Evolutionary conservation across 2,888 invertebrate genomes (phyloP).

Genomic region (Sturmia bella): DNA sequence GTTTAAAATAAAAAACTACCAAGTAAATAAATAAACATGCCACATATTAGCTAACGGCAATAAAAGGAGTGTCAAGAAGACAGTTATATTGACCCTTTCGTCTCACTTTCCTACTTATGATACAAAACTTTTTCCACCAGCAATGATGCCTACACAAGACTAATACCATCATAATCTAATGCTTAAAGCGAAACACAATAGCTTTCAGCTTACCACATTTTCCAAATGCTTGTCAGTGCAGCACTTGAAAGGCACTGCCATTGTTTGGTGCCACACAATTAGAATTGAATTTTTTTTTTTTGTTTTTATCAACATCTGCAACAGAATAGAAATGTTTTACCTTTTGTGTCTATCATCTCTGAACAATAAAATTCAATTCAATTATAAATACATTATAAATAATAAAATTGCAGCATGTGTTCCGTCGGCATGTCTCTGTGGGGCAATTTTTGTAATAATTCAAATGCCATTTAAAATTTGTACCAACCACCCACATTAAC

Average conservation of each 20-base stretch:
- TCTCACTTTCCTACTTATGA: too few species aligned
- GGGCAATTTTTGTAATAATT: constrained; percentile 66
- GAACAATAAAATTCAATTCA: constrained; percentile 52
- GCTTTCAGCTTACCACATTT: not conserved
- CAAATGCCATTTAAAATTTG: constrained; percentile 51
- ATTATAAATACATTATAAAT: constrained; percentile 56
- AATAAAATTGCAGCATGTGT: constrained; percentile 47
- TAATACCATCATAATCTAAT: too few species aligned
- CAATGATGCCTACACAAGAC: too few species aligned
- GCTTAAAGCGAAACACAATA: too few species aligned
- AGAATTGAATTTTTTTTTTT: constrained; percentile 4
- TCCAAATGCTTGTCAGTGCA: not conserved
- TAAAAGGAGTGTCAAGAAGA: too few species aligned
- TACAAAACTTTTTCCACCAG: not conserved
- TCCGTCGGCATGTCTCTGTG: constrained; percentile 37
- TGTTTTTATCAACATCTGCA: constrained; percentile 17
- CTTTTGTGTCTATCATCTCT: constrained; percentile 49
- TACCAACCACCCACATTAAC: constrained; percentile 21
- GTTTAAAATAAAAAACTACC: too few species aligned
- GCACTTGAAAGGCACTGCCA: not conserved
- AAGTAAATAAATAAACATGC: too few species aligned
- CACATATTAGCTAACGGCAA: too few species aligned
- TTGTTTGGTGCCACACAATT: not conserved
- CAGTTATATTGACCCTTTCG: too few species aligned
- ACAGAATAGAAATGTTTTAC: constrained; percentile 62